A percentile compares a stretch with the other conserved stretches of the same genome.
Evolutionary conservation across 2,888 invertebrate species (phyloP).

Genomic region (Auanema freiburgensis): DNA sequence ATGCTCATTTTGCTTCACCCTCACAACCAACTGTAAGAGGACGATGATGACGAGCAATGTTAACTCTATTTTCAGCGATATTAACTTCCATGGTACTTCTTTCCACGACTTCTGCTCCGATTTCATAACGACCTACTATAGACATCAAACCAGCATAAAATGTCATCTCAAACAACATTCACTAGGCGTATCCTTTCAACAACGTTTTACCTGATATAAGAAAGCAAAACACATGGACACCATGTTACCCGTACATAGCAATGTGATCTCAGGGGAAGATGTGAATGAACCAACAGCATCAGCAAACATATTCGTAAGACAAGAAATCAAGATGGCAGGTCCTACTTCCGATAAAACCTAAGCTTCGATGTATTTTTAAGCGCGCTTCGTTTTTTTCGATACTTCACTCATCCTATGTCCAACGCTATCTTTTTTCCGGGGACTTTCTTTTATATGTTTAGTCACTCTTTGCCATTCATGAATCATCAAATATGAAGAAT

Average conservation of each 20-base stretch:
- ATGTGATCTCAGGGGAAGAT: conserved; percentile 58
- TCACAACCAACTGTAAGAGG: conserved; percentile 25
- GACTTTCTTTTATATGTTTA: conserved; percentile 56
- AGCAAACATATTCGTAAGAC: conserved; percentile 59
- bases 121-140: conserved; percentile 52
- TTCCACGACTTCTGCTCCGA: conserved; percentile 45
- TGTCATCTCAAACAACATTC: conserved; percentile 44
- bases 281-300: conserved; percentile 55
- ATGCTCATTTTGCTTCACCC: neutral
- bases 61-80: conserved; percentile 43
- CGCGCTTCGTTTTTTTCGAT: no score
- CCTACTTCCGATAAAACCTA: conserved; percentile 58
- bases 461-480: conserved; percentile 63
- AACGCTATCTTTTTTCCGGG: conserved; percentile 51
- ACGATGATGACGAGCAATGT: conserved; percentile 41
- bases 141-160: conserved; percentile 57
- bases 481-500: conserved; percentile 60
- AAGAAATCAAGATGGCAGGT: conserved; percentile 60
- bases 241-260: conserved; percentile 59
- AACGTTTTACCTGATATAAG: conserved; percentile 46
- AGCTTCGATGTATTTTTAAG: neutral
- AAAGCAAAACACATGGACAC: conserved; percentile 58
- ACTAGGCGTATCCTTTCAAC: neutral
- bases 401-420: conserved; percentile 57
- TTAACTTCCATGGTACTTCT: conserved; percentile 44